phyloP scores from a whole-genome alignment of 53 echinoderm and acorn worm species.

The Mesocentrotus franciscanus region DNA sequence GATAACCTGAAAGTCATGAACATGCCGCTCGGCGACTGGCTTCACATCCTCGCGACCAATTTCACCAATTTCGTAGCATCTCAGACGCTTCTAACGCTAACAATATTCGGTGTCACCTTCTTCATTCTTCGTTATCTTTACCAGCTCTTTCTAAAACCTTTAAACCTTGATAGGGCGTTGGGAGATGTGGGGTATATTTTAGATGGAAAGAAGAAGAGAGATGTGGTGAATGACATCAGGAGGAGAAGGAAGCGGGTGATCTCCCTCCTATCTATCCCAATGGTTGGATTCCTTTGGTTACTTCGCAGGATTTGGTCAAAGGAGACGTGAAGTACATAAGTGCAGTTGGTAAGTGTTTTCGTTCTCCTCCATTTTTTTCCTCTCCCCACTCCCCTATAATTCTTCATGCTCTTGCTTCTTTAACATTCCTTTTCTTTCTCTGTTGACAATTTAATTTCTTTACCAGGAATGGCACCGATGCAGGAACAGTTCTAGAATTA shows the following conservation, averaged over 20 bases:
- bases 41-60: conserved; percentile 6
- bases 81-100: conserved; percentile 50
- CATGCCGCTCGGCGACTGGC: conserved; percentile 56
- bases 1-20: conserved; percentile 61
- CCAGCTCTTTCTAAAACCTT: conserved; percentile 53
- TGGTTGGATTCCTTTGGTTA: conserved; percentile 80
- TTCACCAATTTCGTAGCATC: conserved; percentile 22
- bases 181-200: conserved; percentile 74
- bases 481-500: too few relatives aligned
- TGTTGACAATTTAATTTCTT: too few relatives aligned
- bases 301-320: conserved; percentile 72
- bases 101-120: neutral
- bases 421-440: too few relatives aligned
- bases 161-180: conserved; percentile 24
- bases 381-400: neutral
- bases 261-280: conserved; percentile 87
- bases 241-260: conserved; percentile 69
- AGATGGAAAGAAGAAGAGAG: conserved; percentile 73
- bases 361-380: neutral
- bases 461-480: too few relatives aligned
- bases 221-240: conserved; percentile 73
- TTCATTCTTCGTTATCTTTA: conserved; percentile 7
- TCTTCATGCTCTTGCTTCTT: neutral
- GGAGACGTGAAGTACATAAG: conserved; percentile 74
- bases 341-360: conserved; percentile 65